Base-by-base conservation (phyloP, 2,113 vertebrate species). In the Atrichornis clamosus region DNA sequence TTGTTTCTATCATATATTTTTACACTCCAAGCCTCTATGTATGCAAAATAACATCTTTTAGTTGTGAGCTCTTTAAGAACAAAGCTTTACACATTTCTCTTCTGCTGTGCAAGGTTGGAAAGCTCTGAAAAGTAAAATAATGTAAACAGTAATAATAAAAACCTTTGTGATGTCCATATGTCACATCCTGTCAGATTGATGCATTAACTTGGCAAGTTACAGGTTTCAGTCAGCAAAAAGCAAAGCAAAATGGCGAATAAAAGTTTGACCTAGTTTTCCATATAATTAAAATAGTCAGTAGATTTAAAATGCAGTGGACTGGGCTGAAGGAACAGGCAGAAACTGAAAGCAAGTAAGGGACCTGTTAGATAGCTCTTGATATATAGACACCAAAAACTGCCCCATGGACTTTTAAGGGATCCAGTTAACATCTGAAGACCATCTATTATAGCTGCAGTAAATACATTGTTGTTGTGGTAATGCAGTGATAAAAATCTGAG, bases 401-500 rank as follows among this genome's bases (percentile, higher is more conserved):
- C 42, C 41, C 0, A 6, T 75, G 62, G 82, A 82, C 62, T 83
- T 96, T 39, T 8, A 46, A 79, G 74, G 72, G 62, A 73, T 35
- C 47, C 50, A n/a, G 77, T 93, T 93, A 82, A 76, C 76, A 73
- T 93, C 46, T 33, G 50, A 89, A 95, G 87, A 79, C 85, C 72
- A 62, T 75, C 56, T 75, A 37, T 93, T 67, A 53, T 53, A 73
- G 47, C 86, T 64, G 46, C n/a, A 78, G 52, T 83, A 78, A 92
- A 87, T 94, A 74, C 44, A 49, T 47, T 94, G 86, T 95, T 93
- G 77, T 96, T 75, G 47, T 89, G 86, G 95, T 89, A 97, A 95
- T 94, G 18, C 30, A 50, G 21, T 32, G 46, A 91, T 92, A 80
- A 84, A 62, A 94, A 30, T 81, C 82, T 72, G 81, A 94, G 67